A percentile compares a stretch with the other conserved stretches of the same genome.
phyloP scores from a whole-genome alignment of 2,888 invertebrate species.

The Trisateles emortualis region DNA sequence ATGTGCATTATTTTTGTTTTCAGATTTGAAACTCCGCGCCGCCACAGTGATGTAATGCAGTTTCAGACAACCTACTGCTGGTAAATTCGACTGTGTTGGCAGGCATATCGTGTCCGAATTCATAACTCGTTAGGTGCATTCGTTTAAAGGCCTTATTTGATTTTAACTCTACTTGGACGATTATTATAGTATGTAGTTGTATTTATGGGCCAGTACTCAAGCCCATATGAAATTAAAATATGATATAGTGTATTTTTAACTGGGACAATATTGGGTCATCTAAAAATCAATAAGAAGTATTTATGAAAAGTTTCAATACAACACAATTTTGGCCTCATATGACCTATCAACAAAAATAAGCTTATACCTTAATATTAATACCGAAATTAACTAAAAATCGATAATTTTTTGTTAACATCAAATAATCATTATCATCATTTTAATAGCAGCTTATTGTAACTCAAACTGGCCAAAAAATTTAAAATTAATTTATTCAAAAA shows the following conservation, averaged over 20 bases:
- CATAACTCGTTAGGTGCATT: conserved; percentile 81
- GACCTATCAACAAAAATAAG: too few relatives aligned
- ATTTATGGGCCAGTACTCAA: conserved; percentile 28
- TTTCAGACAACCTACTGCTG: conserved; percentile 78
- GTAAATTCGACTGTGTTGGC: conserved; percentile 78
- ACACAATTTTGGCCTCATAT: too few relatives aligned
- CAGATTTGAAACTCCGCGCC: conserved; percentile 74
- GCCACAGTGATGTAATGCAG: conserved; percentile 72
- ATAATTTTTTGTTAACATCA: too few relatives aligned
- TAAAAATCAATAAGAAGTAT: too few relatives aligned
- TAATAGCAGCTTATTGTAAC: too few relatives aligned
- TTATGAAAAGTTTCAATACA: background rate
- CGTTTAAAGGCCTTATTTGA: conserved; percentile 58
- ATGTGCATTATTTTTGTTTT: conserved; percentile 44
- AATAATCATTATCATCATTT: too few relatives aligned
- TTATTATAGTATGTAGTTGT: conserved; percentile 35
- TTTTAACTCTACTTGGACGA: conserved; percentile 39
- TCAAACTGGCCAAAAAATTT: too few relatives aligned
- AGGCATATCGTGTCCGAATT: conserved; percentile 75
- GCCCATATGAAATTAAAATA: conserved; percentile 31
- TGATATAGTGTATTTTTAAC: conserved; percentile 17
- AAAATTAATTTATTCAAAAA: too few relatives aligned
- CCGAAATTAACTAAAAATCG: too few relatives aligned
- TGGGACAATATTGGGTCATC: background rate
- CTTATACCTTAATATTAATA: too few relatives aligned